Evolutionary conservation across 1,140 invertebrate genomes (phyloP), one percentile per base, ranked within the genome.

Genomic region (Drosophila sp.): DNA sequence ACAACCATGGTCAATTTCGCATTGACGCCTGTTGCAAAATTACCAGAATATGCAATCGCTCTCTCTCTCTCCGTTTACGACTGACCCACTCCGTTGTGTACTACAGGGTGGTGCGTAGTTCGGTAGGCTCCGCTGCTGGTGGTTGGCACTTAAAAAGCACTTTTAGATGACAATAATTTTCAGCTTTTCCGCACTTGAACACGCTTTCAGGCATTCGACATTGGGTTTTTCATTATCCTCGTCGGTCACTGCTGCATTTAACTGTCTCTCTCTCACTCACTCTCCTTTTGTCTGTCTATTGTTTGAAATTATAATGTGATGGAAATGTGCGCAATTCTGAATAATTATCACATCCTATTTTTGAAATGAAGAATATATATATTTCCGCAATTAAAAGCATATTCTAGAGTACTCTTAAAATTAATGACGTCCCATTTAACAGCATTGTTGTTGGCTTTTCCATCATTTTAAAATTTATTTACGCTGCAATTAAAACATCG

Each of bases 271-370:
- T 34, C n/a, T 1, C 38, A 4, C 41, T 7, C 41, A 18, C 41
- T 43, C 18, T 40, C n/a, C 9, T 13, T 32, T 5, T 32, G 21
- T 43, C 16, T 11, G 34, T 51, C 73, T 67, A 87, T 87, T 87
- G 83, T 87, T 71, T 78, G 79, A 67, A 79, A 78, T 79, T 87
- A 82, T 82, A 87, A 87, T 87, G 83, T 82, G 79, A 87, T 89
- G 83, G 57, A 89, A 87, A 82, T 87, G 80, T 66, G 78, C 64
- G 61, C 78, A 63, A 76, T 75, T 87, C 75, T 54, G 83, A 71
- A 82, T 82, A 87, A 87, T 87, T 87, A 87, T 87, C 64, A 61
- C 78, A 82, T 76, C 76, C 82, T 76, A 87, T 82, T 87, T 41
- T 59, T 51, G 63, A 56, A 72, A 59, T 51, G 27, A 13, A 18